Evolutionary conservation across 2,888 invertebrate genomes (phyloP), one percentile per base, ranked within the genome.

Genomic region (Micropterix aruncella): DNA sequence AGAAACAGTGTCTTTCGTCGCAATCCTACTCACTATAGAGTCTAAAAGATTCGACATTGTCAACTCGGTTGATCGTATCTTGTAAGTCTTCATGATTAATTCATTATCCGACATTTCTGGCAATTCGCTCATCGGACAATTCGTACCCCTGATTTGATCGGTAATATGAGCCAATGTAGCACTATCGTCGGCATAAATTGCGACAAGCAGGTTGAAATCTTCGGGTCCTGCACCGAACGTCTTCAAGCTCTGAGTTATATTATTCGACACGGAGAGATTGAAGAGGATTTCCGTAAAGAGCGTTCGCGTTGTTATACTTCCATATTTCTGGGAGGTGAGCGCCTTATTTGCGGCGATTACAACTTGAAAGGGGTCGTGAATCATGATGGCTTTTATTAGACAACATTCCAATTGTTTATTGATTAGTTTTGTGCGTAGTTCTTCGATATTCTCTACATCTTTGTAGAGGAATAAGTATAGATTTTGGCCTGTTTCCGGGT

Each of bases 281-380:
- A 72, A 84, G 15, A 85, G 55, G 41, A 83, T 69, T 61, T 85
- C 84, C 0, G 80, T 73, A 55, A 66, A 77, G 1, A 83, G 54
- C 5, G 69, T 73, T 53, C 72, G 75, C 1, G 84, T 84, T 0
- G 74, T 73, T 56, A 79, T 61, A 27, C 58, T 60, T 9, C 59
- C 57, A 1, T 56, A 56, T 52, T 68, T 72, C 41, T 71, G 64
- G 2, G 72, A 62, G 1, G 75, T 52, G 0, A 68, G 66, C 2
- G 83, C 81, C 57, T 74, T 78, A 55, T 84, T 83, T 1, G 80
- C 79, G 1, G 83, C 83, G 4, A 80, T 71, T 0, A 69, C 67
- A 7, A 83, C 60, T 61, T 77, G 76, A 52, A 76, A 44, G 2
- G 77, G 72, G 55, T 81, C 75, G 37, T 73, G 49, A 48, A 84